Conservation (phyloP, 2,113 vertebrate genomes). For the Progne subis region DNA sequence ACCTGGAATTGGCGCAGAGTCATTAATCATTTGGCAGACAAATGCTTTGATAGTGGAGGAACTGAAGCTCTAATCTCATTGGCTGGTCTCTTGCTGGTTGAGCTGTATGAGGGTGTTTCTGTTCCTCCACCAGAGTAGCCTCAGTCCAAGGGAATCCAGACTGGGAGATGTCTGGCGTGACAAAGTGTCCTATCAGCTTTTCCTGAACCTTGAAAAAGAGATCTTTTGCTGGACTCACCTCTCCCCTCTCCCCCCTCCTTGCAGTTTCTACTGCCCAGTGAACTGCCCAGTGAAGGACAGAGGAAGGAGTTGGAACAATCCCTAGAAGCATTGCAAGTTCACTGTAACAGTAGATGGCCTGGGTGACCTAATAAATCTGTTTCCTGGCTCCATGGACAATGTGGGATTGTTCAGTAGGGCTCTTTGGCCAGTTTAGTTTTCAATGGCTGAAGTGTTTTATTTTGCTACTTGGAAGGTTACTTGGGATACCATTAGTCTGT, state of each 20-base stretch:
- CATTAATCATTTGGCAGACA: neutral
- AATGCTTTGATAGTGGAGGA: neutral
- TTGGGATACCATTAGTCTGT: conserved; percentile 10
- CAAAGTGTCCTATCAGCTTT: neutral
- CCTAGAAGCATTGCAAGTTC: conserved; percentile 18
- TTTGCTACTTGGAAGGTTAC: conserved; percentile 37
- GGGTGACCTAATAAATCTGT: conserved; percentile 49
- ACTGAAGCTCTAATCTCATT: neutral
- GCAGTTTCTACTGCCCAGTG: neutral
- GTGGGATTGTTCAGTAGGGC: neutral
- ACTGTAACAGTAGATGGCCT: conserved; percentile 38
- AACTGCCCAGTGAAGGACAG: neutral
- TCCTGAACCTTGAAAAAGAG: neutral
- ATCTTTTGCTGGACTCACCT: neutral
- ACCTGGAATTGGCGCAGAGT: neutral
- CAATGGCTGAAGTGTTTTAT: conserved; percentile 54
- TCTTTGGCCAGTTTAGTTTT: conserved; percentile 40
- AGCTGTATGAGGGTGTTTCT: neutral
- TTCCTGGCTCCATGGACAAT: conserved; percentile 49
- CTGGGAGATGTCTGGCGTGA: neutral
- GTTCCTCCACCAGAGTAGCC: neutral
- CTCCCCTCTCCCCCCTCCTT: neutral
- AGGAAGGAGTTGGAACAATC: conserved; percentile 24
- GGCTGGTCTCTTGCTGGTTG: neutral
- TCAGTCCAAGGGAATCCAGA: neutral